These are phyloP conservation scores for Megaceryle maxima DNA, from an alignment of 2,113 vertebrate species.

Conservation along the genomic window DNA sequence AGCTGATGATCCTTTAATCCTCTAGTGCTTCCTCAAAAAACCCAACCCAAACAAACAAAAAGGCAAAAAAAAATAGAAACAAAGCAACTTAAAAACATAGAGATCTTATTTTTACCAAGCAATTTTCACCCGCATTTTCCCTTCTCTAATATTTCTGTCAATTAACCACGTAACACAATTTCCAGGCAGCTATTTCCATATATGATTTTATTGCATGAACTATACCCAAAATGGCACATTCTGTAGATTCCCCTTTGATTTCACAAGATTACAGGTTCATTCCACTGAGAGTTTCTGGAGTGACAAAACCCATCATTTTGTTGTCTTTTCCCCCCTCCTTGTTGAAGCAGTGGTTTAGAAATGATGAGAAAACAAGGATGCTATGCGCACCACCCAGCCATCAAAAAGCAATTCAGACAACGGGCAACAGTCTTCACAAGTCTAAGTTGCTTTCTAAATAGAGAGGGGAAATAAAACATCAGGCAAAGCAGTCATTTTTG, in stretches of 20 bases:
- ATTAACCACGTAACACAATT: background rate
- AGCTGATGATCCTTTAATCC: background rate
- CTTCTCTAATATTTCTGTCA: background rate
- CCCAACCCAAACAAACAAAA: no score
- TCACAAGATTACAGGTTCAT: background rate
- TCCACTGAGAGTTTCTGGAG: background rate
- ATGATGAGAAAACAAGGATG: background rate
- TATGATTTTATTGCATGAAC: background rate
- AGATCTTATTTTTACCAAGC: background rate
- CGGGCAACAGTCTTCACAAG: background rate
- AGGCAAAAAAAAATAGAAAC: no score
- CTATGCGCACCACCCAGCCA: background rate
- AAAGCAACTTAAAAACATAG: background rate
- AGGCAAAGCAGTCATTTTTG: background rate
- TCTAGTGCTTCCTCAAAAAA: background rate
- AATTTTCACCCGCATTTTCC: background rate
- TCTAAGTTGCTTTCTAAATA: background rate
- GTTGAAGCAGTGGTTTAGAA: background rate
- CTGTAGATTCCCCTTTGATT: background rate
- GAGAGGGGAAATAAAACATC: background rate
- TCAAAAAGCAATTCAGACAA: background rate
- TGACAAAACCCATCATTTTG: background rate
- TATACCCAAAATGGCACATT: background rate
- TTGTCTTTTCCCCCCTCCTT: background rate
- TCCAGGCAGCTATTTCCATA: background rate